Percentiles rank a stretch among this genome's conserved stretches.
Evolutionary conservation across 2,113 vertebrate genomes (phyloP).

Genomic region (Delphinus delphis): DNA sequence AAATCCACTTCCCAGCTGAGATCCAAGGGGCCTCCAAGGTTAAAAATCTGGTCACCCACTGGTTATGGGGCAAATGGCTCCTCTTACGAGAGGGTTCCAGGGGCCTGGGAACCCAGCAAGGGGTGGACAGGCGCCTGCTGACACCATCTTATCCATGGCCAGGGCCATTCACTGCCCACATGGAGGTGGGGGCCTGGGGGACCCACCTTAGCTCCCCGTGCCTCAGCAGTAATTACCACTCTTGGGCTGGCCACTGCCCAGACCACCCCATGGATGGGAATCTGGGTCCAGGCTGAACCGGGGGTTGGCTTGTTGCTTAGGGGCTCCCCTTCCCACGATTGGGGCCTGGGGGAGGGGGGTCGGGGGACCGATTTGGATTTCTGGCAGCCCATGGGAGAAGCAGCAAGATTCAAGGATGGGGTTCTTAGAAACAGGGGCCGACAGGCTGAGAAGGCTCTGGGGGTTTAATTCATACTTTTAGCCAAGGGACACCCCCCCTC

Average conservation of each 20-base stretch:
- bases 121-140: slow-evolving; percentile 58
- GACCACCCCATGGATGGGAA: slow-evolving; percentile 64
- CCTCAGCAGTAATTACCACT: slow-evolving; percentile 67
- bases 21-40: slow-evolving; percentile 63
- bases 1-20: slow-evolving; percentile 55
- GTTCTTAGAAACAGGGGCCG: background rate
- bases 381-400: background rate
- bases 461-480: background rate
- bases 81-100: slow-evolving; percentile 66
- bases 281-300: background rate
- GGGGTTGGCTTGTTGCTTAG: background rate
- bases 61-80: slow-evolving; percentile 71
- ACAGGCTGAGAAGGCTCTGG: background rate
- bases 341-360: background rate
- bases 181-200: slow-evolving; percentile 15
- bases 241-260: slow-evolving; percentile 66
- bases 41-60: slow-evolving; percentile 73
- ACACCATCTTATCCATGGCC: slow-evolving; percentile 50
- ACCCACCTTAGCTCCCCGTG: slow-evolving; percentile 60
- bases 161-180: slow-evolving; percentile 67
- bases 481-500: no score
- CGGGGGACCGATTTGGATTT: background rate
- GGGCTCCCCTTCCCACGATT: background rate
- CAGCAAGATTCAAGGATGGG: background rate
- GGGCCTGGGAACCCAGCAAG: slow-evolving; percentile 83